Conservation (phyloP, 2,888 invertebrate genomes). For the Ctenicera cuprea region DNA sequence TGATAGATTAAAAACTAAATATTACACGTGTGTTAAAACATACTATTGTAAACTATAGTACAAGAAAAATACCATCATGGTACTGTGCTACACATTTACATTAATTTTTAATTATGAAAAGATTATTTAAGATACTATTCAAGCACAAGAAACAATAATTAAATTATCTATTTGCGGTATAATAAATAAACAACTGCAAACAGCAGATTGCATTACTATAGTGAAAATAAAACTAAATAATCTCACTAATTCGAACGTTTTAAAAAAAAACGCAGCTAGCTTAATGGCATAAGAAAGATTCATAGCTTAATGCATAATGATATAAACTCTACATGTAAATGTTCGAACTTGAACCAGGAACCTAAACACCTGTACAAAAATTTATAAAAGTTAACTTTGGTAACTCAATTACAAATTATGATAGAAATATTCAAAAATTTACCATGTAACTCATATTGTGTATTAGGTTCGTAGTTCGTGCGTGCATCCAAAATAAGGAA, state of each 20-base stretch:
- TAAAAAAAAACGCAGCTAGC: neutral
- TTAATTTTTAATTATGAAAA: slow-evolving; percentile 8
- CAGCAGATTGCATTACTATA: neutral
- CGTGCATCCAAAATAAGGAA: too few species aligned
- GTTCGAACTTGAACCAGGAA: too few species aligned
- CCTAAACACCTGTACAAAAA: too few species aligned
- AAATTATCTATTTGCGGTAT: neutral
- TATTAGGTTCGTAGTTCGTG: too few species aligned
- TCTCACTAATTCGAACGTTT: slow-evolving; percentile 1
- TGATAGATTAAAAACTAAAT: slow-evolving; percentile 2
- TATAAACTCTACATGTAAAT: too few species aligned
- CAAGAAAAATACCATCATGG: neutral
- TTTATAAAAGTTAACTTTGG: too few species aligned
- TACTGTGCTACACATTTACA: neutral
- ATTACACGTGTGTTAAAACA: neutral
- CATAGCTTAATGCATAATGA: too few species aligned
- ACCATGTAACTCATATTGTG: too few species aligned
- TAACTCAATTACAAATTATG: too few species aligned
- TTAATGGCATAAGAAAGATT: neutral
- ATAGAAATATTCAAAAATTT: too few species aligned
- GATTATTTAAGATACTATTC: neutral
- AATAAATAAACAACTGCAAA: slow-evolving; percentile 5
- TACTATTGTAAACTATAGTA: neutral
- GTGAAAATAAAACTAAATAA: slow-evolving; percentile 11
- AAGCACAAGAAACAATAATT: slow-evolving; percentile 1